A percentile compares a stretch with the other conserved stretches of the same genome.
These are phyloP conservation scores for Halcyon smyrnensis DNA, from an alignment of 2,797 vertebrate species.

Conservation along the genomic window DNA sequence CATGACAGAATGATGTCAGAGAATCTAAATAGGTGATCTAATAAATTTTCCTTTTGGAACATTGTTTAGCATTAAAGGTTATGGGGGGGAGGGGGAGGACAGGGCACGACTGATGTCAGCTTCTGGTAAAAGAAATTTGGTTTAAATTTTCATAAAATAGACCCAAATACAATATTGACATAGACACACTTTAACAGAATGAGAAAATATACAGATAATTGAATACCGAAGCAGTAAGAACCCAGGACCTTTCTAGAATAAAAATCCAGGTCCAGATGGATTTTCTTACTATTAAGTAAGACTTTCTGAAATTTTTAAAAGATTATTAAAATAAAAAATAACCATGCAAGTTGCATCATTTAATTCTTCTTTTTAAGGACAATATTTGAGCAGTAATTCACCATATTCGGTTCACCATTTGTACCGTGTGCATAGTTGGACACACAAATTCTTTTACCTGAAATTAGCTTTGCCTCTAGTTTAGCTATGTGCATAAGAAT, in stretches of 20 bases:
- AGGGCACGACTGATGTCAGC: neutral
- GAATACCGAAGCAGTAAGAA: neutral
- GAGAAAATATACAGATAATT: neutral
- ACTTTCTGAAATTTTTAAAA: neutral
- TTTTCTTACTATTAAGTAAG: neutral
- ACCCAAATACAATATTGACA: neutral
- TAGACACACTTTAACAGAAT: neutral
- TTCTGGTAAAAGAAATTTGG: neutral
- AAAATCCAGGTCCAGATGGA: neutral
- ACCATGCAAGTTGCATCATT: neutral
- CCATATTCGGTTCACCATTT: neutral
- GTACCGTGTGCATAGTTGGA: neutral
- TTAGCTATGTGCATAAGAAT: neutral
- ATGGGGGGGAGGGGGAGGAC: neutral
- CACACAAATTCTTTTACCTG: neutral
- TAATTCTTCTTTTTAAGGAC: neutral
- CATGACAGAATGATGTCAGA: constrained; percentile 66
- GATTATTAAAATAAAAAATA: neutral
- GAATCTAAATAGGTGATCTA: constrained; percentile 34
- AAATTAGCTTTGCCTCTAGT: neutral
- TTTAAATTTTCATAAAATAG: constrained; percentile 29
- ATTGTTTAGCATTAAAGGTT: constrained; percentile 43
- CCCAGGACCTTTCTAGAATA: neutral
- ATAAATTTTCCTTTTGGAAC: constrained; percentile 54
- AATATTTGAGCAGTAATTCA: neutral